Evolutionary conservation across 2,888 invertebrate species (phyloP).

Genomic region (Drosophila lutescens): DNA sequence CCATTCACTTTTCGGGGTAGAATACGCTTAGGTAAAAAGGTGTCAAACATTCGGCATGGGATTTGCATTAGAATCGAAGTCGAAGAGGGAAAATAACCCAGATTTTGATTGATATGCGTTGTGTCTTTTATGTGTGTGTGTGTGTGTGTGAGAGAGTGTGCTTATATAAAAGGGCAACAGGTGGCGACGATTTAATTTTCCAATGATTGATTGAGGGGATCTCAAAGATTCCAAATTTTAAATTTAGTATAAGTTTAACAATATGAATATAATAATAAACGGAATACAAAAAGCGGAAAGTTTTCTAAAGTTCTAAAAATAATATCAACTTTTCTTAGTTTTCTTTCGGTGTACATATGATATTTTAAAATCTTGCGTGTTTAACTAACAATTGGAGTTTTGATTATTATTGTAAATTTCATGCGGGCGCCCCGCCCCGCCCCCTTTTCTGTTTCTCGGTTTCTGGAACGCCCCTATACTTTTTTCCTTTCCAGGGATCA

Average conservation of each 20-base stretch:
- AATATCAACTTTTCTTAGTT: not conserved
- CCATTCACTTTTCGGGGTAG: constrained; percentile 12
- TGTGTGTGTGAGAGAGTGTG: not conserved
- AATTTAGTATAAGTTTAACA: not conserved
- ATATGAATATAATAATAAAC: too few species aligned
- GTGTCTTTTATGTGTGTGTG: not conserved
- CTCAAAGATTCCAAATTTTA: not conserved
- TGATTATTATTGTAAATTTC: constrained; percentile 1
- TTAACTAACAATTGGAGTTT: not conserved
- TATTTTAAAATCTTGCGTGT: not conserved
- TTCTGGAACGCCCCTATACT: constrained; percentile 24
- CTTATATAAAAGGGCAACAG: constrained; percentile 30
- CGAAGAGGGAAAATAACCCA: constrained; percentile 15
- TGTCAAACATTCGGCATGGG: constrained; percentile 17
- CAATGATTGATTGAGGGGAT: constrained; percentile 18
- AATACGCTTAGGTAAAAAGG: constrained; percentile 11
- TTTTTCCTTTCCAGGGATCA: constrained; percentile 21
- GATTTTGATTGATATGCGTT: constrained; percentile 21
- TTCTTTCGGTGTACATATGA: not conserved
- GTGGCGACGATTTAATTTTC: constrained; percentile 24
- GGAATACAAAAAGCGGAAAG: too few species aligned
- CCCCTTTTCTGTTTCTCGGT: not conserved
- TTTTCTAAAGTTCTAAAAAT: not conserved
- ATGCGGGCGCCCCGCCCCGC: constrained; percentile 16
- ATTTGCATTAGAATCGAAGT: constrained; percentile 23